A percentile compares a stretch with the other conserved stretches of the same genome.
Conservation (phyloP, 2,113 vertebrate genomes). For the Cariama cristata region DNA sequence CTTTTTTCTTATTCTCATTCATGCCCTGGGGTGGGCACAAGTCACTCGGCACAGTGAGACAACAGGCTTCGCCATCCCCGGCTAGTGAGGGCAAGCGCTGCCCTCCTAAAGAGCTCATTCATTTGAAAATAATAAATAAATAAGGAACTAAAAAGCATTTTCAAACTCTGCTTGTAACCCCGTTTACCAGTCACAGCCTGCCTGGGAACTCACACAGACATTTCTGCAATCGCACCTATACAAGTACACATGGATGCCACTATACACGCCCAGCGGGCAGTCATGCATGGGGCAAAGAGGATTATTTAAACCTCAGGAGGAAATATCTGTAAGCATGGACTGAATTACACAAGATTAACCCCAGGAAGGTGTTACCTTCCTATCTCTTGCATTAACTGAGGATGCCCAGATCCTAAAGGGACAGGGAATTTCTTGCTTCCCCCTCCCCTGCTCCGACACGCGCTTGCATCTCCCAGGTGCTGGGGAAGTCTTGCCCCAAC, state of each 20-base stretch:
- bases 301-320: background rate
- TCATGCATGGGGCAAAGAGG: too few species aligned
- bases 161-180: background rate
- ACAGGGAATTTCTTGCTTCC: fast-evolving
- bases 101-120: background rate
- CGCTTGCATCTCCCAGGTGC: background rate
- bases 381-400: background rate
- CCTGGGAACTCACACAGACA: fast-evolving
- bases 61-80: fast-evolving
- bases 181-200: fast-evolving
- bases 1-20: background rate
- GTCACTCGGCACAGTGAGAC: fast-evolving
- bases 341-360: background rate
- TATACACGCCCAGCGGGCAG: background rate
- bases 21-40: background rate
- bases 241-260: background rate
- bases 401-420: background rate
- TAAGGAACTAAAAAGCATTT: background rate
- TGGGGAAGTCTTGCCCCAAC: fast-evolving
- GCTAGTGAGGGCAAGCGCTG: fast-evolving
- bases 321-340: background rate
- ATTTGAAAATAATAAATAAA: background rate
- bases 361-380: background rate
- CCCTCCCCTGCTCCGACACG: background rate
- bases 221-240: background rate